Evolutionary conservation across 2,113 vertebrate species (phyloP), one percentile per base, ranked within the genome.

Genomic region (Cyanoramphus novaezelandiae): DNA sequence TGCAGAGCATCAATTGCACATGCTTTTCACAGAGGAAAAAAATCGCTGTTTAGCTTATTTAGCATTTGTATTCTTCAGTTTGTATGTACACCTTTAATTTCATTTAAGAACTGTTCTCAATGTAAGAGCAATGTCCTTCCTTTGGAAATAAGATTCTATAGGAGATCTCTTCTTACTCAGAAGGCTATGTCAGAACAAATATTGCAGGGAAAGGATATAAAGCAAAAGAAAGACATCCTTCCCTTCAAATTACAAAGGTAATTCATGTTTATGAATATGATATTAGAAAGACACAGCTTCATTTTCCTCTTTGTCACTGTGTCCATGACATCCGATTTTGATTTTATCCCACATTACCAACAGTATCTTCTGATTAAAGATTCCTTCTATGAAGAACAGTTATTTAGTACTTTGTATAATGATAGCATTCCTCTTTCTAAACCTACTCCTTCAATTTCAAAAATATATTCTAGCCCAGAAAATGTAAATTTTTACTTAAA

Each of bases 331-430:
- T 93, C 86, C 82, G 23, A 68, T 93, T 96, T 92, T 70, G 10
- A 94, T 97, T 97, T 96, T 70, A 71, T 60, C 11, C 15, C 17
- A 37, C 17, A 77, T 68, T 76, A 69, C 12, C 44, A 69, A 65
- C 70, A 91, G 27, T 41, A 28, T 84, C 49, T 93, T 95, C 74
- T 91, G 20, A 75, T 90, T 94, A 92, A 94, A 96, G 67, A 67
- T 82, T 78, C 17, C 15, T 86, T 90, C 62, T 84, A 75, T 75
- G 41, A 64, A 89, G 85, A 52, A 69, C 77, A 95, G 29, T 90
- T 39, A 33, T 49, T 81, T 93, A 28, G 13, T 80, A 50, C 20
- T 83, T 96, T 16, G 14, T 63, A 47, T 39, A 76, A 75, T 82
- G 88, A 86, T 57, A 82, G 27, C 13, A 44, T 89, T 96, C 55